Evolutionary conservation across 2,797 vertebrate genomes (phyloP), one percentile per base, ranked within the genome.

Genomic region (Thunnus albacares): DNA sequence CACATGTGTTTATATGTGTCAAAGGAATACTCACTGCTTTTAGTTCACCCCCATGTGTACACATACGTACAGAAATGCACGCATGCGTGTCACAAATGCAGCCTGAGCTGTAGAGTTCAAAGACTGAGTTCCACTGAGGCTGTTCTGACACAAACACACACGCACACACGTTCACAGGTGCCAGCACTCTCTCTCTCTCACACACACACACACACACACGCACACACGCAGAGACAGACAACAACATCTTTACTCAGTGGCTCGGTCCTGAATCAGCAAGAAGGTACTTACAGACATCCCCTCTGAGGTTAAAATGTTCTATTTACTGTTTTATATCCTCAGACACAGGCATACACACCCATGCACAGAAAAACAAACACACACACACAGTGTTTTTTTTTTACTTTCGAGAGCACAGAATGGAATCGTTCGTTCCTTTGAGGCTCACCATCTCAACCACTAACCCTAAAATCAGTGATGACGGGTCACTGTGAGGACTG

Each of bases 181-280:
- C 30, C 73, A 71, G 57, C 22, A 33, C 11, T 65, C 51, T 51
- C 63, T 61, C 53, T 47, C 56, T 77, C 61, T 55, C 22, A 30
- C 53, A 45, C 22, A 38, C 11, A 68, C 51, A 55, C 63, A 24
- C 63, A 68, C 15, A 41, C 51, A 47, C 51, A 57, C 9, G 17
- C 49, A 74, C 26, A 75, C 30, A 45, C 22, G 33, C 11, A 69
- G 12, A 52, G 45, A 59, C 41, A 80, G 33, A 82, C 58, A 77
- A 64, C 79, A 86, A 77, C 79, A 83, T 89, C 69, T 91, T 84
- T 78, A 79, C 84, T 77, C 83, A 63, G 79, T 63, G 79, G 24
- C 28, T 61, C 12, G 35, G 85, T 80, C 74, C 91, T 92, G 88
- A 93, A 88, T 93, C 91, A 93, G 91, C 93, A 88, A 86, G 69